phyloP scores from a whole-genome alignment of 2,888 invertebrate genomes.

The Micropterix aruncella region DNA sequence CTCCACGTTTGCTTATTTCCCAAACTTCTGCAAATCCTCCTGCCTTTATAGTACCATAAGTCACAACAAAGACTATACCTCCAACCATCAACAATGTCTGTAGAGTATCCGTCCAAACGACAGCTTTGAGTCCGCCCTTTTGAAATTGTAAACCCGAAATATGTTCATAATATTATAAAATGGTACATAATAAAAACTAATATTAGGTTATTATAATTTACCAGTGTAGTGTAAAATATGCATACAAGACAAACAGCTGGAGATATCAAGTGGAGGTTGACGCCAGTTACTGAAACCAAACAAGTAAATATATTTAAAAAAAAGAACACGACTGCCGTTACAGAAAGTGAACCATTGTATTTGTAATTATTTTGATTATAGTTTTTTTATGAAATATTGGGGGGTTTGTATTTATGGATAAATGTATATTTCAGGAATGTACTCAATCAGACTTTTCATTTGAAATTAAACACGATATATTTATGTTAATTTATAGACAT shows the following conservation, averaged over 20 bases:
- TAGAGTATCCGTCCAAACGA: conserved; percentile 69
- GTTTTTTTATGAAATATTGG: no score
- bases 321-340: no score
- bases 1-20: conserved; percentile 42
- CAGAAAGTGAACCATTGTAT: no score
- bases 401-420: background rate
- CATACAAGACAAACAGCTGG: conserved; percentile 74
- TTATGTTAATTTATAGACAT: no score
- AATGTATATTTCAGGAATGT: no score
- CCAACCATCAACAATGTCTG: conserved; percentile 63
- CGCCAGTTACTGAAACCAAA: conserved; percentile 57
- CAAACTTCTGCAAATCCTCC: conserved; percentile 51
- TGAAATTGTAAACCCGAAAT: background rate
- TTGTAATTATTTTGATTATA: no score
- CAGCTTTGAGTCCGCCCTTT: conserved; percentile 70
- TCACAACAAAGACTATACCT: conserved; percentile 49
- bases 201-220: conserved; percentile 19
- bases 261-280: conserved; percentile 65
- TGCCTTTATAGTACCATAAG: conserved; percentile 48
- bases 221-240: conserved; percentile 84
- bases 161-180: conserved; percentile 2
- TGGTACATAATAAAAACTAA: conserved; percentile 4
- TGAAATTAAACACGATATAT: no score
- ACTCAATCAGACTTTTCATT: no score
- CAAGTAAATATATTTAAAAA: no score